A percentile compares a stretch with the other conserved stretches of the same genome.
Evolutionary conservation across 2,888 invertebrate species (phyloP).

Genomic region (Caenorhabditis becei): DNA sequence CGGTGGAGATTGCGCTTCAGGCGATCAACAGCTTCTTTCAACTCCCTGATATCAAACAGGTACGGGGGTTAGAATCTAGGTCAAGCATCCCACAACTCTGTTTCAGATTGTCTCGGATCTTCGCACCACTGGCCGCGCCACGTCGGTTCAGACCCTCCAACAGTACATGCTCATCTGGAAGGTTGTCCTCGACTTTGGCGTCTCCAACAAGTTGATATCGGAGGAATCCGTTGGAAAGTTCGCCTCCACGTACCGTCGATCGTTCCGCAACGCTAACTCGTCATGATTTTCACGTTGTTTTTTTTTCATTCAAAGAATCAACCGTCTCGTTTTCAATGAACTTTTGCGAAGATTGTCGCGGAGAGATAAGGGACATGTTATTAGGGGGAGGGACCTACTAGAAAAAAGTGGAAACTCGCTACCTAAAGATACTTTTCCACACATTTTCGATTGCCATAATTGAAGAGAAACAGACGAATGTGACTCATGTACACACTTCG

Average conservation of each 20-base stretch:
- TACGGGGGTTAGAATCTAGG: not conserved
- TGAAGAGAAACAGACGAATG: conserved; percentile 30
- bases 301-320: not conserved
- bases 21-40: conserved; percentile 37
- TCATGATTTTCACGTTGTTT: conserved; percentile 16
- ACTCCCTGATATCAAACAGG: conserved; percentile 52
- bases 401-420: not conserved
- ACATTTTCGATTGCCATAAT: conserved; percentile 33
- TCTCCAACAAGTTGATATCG: conserved; percentile 38
- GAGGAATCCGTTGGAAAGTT: conserved; percentile 38
- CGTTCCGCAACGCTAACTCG: conserved; percentile 25
- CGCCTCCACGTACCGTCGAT: conserved; percentile 39
- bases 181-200: conserved; percentile 61
- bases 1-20: conserved; percentile 56
- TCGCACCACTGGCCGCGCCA: conserved; percentile 43
- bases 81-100: not conserved
- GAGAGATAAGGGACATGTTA: too few relatives aligned
- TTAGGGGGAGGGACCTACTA: too few relatives aligned
- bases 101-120: conserved; percentile 52
- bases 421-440: conserved; percentile 24
- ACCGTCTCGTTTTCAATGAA: not conserved
- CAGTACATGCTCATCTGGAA: conserved; percentile 65
- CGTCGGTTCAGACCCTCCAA: conserved; percentile 60
- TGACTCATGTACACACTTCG: conserved; percentile 19
- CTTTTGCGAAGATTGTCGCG: conserved; percentile 4